Evolutionary conservation across 2,888 invertebrate species (phyloP), one percentile per base, ranked within the genome.

Genomic region (Drosophila monieri): DNA sequence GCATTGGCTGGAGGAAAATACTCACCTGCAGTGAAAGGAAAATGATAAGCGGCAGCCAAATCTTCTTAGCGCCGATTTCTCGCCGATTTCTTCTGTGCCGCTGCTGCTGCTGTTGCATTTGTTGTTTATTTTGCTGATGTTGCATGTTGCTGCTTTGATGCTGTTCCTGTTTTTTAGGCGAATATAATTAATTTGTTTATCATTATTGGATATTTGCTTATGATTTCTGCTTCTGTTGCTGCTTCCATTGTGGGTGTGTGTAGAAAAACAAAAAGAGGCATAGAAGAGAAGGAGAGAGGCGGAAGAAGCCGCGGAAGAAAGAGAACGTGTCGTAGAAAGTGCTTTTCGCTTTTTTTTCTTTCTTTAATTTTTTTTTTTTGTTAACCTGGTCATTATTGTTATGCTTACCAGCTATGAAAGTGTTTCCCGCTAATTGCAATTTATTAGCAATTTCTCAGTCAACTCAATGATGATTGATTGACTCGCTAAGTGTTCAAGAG

Each of bases 1-100:
- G 49, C 73, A 71, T 65, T 65, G 58, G 23, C 44, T 41, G 52
- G 35, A 51, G 52, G 35, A 51, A 54, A n/a, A 51, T 46, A 73
- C 86, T 90, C 80, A 91, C 90, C 91, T 90, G 90, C 73, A 90
- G 89, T 88, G 90, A 88, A 87, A 90, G 88, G 85, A 88, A 86
- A 66, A 90, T 83, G 76, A 88, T 88, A 80, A 91, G 80, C 80
- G 90, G 88, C 83, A 90, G 76, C 88, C 88, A 89, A 80, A 90
- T 86, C 85, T 88, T 89, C 81, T 87, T 89, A 89, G 89, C 84
- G 73, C 66, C 88, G 72, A 70, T 75, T 74, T 55, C 55, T 57
- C 64, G 64, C 23, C 44, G 64, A 64, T 64, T 60, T 69, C 56
- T 60, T 67, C 61, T 44, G 37, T 41, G 55, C 41, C 35, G 32